Conservation (phyloP, 2,888 invertebrate genomes). For the Agrochola circellaris region DNA sequence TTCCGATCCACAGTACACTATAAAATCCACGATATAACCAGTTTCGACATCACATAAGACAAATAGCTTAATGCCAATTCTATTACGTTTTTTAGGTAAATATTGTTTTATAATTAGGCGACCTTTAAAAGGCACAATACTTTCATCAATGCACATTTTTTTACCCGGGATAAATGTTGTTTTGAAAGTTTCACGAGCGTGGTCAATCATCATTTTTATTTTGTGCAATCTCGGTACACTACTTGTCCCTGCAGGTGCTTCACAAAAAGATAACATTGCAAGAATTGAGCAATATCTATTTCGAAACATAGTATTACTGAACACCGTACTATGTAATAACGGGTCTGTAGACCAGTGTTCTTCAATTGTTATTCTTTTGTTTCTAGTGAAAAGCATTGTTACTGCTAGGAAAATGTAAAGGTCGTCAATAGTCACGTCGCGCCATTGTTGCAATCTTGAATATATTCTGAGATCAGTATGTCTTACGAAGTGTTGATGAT, state of each 20-base stretch:
- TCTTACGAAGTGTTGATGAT: conserved; percentile 47
- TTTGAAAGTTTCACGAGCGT: conserved; percentile 54
- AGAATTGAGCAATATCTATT: conserved; percentile 43
- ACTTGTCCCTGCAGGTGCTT: conserved; percentile 31
- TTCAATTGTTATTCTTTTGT: conserved; percentile 51
- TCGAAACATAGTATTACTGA: conserved; percentile 28
- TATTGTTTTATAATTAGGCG: conserved; percentile 56
- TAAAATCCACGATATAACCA: conserved; percentile 58
- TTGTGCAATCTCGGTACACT: conserved; percentile 45
- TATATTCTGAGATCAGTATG: conserved; percentile 42
- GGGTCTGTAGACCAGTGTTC: conserved; percentile 59
- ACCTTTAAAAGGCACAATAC: conserved; percentile 61
- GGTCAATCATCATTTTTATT: conserved; percentile 43
- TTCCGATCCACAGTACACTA: conserved; percentile 57
- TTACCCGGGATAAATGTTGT: conserved; percentile 41
- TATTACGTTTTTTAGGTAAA: conserved; percentile 57
- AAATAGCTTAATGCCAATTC: conserved; percentile 57
- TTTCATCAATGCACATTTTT: conserved; percentile 60
- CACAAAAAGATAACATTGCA: conserved; percentile 37
- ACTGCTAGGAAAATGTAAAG: conserved; percentile 52
- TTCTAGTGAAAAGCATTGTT: conserved; percentile 56
- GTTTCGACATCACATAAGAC: conserved; percentile 59
- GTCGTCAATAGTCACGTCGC: conserved; percentile 42
- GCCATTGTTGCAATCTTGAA: conserved; percentile 42
- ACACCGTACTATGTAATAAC: conserved; percentile 35